A percentile compares a stretch with the other conserved stretches of the same genome.
phyloP scores from a whole-genome alignment of 2,113 vertebrate species.

The Siphamia tubifer region DNA sequence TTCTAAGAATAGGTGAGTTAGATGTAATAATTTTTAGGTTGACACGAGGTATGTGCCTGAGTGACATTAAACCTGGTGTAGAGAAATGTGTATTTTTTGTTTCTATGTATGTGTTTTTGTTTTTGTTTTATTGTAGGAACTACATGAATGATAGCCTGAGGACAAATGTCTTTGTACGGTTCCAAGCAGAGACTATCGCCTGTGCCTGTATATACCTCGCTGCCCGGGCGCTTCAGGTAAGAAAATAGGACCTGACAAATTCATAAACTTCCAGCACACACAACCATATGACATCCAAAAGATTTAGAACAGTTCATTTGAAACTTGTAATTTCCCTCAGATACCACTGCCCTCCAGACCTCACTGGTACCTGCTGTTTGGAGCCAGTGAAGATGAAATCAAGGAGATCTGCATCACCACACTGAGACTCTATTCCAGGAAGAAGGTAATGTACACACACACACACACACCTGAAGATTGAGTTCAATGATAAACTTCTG shows the following conservation, averaged over 20 bases:
- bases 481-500: too few relatives aligned
- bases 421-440: slow-evolving; percentile 92
- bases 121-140: slow-evolving; percentile 86
- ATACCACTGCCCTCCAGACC: slow-evolving; percentile 92
- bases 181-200: slow-evolving; percentile 96
- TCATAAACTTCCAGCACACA: too few relatives aligned
- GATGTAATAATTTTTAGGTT: too few relatives aligned
- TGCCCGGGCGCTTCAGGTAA: slow-evolving; percentile 93
- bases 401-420: slow-evolving; percentile 95
- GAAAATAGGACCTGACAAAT: neutral
- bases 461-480: neutral
- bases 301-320: too few relatives aligned
- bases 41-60: neutral
- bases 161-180: slow-evolving; percentile 97
- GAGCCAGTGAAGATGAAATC: slow-evolving; percentile 92
- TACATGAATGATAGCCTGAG: slow-evolving; percentile 98
- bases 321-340: slow-evolving; percentile 59
- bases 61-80: slow-evolving; percentile 34
- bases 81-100: slow-evolving; percentile 74
- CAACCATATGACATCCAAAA: too few relatives aligned
- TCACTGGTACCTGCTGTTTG: slow-evolving; percentile 96
- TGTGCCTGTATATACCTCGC: slow-evolving; percentile 99
- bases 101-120: slow-evolving; percentile 53
- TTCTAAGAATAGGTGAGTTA: too few relatives aligned
- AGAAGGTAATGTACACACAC: slow-evolving; percentile 82